Evolutionary conservation across 2,888 invertebrate species (phyloP).

Genomic region (Stenichneumon culpator): DNA sequence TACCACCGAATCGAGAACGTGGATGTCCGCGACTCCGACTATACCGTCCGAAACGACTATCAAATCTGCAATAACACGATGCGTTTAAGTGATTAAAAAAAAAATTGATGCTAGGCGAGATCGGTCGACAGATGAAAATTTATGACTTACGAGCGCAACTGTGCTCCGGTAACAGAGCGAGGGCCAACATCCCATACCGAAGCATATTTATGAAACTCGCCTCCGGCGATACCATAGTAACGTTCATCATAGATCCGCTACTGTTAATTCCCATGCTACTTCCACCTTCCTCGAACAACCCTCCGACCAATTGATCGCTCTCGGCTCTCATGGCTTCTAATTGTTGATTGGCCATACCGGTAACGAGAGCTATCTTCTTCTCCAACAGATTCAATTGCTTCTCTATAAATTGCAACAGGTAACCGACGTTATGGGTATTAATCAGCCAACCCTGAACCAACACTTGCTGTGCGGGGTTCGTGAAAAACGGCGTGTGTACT

Average conservation of each 20-base stretch:
- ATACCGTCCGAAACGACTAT: conserved; percentile 92
- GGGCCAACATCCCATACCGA: conserved; percentile 91
- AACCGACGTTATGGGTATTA: conserved; percentile 87
- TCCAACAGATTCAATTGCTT: conserved; percentile 88
- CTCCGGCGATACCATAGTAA: conserved; percentile 89
- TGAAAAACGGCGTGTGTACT: conserved; percentile 91
- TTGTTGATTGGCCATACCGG: conserved; percentile 87
- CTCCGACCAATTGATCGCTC: conserved; percentile 86
- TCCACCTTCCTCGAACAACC: conserved; percentile 86
- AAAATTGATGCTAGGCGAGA: conserved; percentile 2
- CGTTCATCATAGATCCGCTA: conserved; percentile 83
- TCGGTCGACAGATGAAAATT: conserved; percentile 18
- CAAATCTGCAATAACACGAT: conserved; percentile 87
- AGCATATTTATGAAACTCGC: conserved; percentile 92
- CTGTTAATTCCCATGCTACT: conserved; percentile 83
- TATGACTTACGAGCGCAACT: conserved; percentile 89
- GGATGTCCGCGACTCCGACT: conserved; percentile 90
- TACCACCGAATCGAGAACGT: conserved; percentile 90
- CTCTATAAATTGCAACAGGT: conserved; percentile 87
- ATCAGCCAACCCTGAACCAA: conserved; percentile 90
- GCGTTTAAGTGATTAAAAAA: conserved; percentile 56
- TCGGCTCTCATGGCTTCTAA: conserved; percentile 86
- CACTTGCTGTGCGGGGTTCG: conserved; percentile 90
- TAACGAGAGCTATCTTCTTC: conserved; percentile 87
- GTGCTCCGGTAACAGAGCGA: conserved; percentile 91